Evolutionary conservation across 2,113 vertebrate genomes (phyloP).

Genomic region (Ahaetulla prasina): DNA sequence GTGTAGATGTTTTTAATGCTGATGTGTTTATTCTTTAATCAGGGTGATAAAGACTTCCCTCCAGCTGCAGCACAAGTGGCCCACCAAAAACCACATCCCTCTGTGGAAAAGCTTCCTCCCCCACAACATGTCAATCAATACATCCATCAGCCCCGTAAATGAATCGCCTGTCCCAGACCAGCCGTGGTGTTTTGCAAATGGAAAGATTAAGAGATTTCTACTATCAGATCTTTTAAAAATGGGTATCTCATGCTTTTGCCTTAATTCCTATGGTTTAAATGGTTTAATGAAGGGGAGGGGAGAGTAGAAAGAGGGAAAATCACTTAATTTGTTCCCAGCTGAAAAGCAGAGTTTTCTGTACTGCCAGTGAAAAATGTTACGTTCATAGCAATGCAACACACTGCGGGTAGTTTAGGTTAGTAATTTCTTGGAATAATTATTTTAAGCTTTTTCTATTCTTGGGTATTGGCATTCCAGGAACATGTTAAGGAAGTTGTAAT

Average conservation of each 20-base stretch:
- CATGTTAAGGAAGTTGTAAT: background rate
- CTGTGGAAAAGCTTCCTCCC: constrained; percentile 82
- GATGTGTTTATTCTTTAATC: constrained; percentile 32
- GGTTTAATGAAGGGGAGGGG: constrained; percentile 1
- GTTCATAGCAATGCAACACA: background rate
- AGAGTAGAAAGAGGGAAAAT: background rate
- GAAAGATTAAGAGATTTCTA: background rate
- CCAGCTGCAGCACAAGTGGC: constrained; percentile 96
- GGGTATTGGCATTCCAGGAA: background rate
- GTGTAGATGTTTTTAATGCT: background rate
- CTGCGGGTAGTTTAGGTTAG: background rate
- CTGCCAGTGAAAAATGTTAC: constrained; percentile 15
- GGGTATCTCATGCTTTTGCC: constrained; percentile 20
- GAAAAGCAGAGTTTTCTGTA: background rate
- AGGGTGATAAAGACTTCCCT: constrained; percentile 98
- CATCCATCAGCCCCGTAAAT: constrained; percentile 98
- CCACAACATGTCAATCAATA: constrained; percentile 83
- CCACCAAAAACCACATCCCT: constrained; percentile 95
- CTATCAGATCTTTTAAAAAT: constrained; percentile 25
- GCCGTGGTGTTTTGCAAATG: background rate
- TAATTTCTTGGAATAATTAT: constrained; percentile 30
- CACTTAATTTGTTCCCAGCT: background rate
- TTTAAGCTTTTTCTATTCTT: constrained; percentile 30
- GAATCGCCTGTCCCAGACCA: constrained; percentile 42
- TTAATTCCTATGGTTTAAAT: constrained; percentile 40